Base-by-base conservation (phyloP, 2,888 invertebrate species). In the Synergus japonicus region DNA sequence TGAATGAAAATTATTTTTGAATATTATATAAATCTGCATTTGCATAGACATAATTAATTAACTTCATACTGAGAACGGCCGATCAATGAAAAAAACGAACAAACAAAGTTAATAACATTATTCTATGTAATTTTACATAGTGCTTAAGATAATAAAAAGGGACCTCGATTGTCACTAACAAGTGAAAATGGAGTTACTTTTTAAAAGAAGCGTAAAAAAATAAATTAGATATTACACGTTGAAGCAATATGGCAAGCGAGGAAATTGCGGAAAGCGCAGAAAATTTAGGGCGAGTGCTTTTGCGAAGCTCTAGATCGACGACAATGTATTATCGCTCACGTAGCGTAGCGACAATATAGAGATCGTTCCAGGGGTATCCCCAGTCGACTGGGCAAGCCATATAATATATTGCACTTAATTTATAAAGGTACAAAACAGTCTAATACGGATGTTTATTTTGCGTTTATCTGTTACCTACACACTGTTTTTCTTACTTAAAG, bases 241-340 rank as follows among this genome's bases (percentile, higher is more conserved):
- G 10, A n/a, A 60, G 43, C 5, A 49, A 54, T 43, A 49, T 37
- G 41, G 8, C 5, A 43, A 69, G 43, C 12, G 43, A 12, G 29
- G 2, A 41, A 15, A 44, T 46, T 46, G 44, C 9, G 41, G 15
- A 43, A 65, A 41, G 41, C n/a, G n/a, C 41, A 65, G n/a, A 41
- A 65, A 65, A 65, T 65, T 37, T 41, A 15, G n/a, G n/a, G 41
- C n/a, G 13, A 65, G n/a, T 41, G 37, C 65, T 65, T 65, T 43
- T 65, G 41, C n/a, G 43, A 65, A 65, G 41, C 37, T 65, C 43
- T 15, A 65, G 41, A 43, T 65, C 65, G n/a, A 65, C 64, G 43
- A 41, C 65, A 65, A 65, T 41, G 41, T 65, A 65, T 65, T 65
- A 41, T 41, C 41, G 41, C 65, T 65, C 65, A 65, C 41, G n/a